phyloP scores from a whole-genome alignment of 1,140 invertebrate genomes.

The Anastrepha ludens region DNA sequence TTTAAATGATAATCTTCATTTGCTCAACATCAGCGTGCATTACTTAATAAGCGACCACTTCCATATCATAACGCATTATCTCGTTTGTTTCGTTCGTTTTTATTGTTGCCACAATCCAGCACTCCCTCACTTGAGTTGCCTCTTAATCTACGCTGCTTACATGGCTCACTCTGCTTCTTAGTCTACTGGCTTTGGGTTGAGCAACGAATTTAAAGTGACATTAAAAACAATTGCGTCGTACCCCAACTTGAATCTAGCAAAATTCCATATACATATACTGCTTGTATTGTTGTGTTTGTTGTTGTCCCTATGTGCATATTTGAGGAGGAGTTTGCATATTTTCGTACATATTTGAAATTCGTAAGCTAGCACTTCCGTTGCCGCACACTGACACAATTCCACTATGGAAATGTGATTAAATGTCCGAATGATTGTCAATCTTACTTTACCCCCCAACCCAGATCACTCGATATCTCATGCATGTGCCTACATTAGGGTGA shows the following conservation, averaged over 20 bases:
- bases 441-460: neutral
- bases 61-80: slow-evolving; percentile 26
- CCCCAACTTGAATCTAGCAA: neutral
- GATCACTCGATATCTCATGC: slow-evolving; percentile 2
- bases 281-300: neutral
- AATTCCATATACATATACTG: neutral
- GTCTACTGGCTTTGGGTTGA: neutral
- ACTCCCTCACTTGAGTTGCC: neutral
- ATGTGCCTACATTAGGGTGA: neutral
- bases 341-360: neutral
- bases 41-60: neutral
- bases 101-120: neutral
- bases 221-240: slow-evolving; percentile 1
- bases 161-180: neutral
- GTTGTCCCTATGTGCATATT: neutral
- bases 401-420: slow-evolving; percentile 3
- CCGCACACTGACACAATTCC: neutral
- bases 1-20: neutral
- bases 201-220: slow-evolving; percentile 36
- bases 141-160: neutral
- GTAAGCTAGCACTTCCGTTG: neutral
- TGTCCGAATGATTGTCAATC: slow-evolving; percentile 43
- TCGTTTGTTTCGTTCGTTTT: neutral
- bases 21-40: neutral
- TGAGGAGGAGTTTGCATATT: neutral